phyloP scores from a whole-genome alignment of 2,113 vertebrate species.

The Zosterops borbonicus region DNA sequence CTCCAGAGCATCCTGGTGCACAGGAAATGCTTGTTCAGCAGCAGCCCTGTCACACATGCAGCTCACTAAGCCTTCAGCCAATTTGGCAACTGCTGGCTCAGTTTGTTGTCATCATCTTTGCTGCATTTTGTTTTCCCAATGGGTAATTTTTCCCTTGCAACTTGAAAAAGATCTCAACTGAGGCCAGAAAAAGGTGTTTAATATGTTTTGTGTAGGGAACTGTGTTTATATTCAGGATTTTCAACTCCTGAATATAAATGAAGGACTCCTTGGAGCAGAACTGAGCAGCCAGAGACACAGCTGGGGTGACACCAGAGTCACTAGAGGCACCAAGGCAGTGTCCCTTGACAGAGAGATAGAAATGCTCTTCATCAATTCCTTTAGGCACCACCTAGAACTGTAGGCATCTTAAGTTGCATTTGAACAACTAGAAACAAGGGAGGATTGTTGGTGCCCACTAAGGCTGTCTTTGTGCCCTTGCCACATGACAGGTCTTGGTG shows the following conservation, averaged over 20 bases:
- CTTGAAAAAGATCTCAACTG: not conserved
- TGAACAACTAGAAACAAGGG: not conserved
- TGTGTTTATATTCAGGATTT: not conserved
- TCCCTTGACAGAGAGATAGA: not conserved
- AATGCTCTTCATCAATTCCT: not conserved
- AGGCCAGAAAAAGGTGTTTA: not conserved
- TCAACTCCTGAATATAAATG: not conserved
- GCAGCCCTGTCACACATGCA: not conserved
- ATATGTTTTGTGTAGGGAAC: not conserved
- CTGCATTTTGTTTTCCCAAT: not conserved
- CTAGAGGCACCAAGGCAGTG: not conserved
- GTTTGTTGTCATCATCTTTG: not conserved
- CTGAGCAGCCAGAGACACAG: not conserved
- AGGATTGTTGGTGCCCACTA: not conserved
- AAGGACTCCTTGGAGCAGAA: not conserved
- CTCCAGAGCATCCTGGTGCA: not conserved
- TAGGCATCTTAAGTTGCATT: not conserved
- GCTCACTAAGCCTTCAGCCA: not conserved
- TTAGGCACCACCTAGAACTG: not conserved
- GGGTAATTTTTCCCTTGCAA: not conserved
- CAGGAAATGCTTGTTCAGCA: not conserved
- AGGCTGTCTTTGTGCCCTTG: not conserved
- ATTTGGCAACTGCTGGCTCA: not conserved
- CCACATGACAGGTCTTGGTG: rapidly evolving
- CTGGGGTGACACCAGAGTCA: not conserved